Percentiles rank a stretch among this genome's conserved stretches.
These are phyloP conservation scores for Octomys mimax DNA, from an alignment of 2,797 vertebrate genomes.

Conservation along the genomic window DNA sequence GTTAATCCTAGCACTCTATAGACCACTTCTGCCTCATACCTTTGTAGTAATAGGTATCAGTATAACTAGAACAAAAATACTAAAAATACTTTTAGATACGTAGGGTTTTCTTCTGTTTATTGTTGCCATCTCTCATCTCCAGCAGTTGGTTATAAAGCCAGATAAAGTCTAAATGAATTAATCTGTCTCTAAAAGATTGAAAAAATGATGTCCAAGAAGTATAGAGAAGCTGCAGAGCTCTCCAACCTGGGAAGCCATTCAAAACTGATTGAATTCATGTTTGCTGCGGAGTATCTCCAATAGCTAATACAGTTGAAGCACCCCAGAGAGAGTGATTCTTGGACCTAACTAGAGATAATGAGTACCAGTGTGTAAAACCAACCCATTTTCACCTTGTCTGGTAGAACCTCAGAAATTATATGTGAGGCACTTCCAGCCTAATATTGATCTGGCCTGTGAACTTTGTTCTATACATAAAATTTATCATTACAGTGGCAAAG, in stretches of 20 bases:
- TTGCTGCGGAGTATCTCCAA: background rate
- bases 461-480: constrained; percentile 40
- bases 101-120: background rate
- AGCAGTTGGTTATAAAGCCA: background rate
- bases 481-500: background rate
- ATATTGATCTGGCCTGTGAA: constrained; percentile 14
- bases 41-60: background rate
- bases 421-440: background rate
- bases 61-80: background rate
- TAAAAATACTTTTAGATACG: background rate
- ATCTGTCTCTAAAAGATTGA: background rate
- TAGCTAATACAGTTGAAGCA: background rate
- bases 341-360: background rate
- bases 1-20: background rate
- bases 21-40: background rate
- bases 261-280: background rate
- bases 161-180: constrained; percentile 30
- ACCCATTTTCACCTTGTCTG: background rate
- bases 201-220: background rate
- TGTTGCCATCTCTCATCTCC: background rate
- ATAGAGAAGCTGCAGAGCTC: background rate
- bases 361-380: background rate
- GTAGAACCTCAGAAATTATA: background rate
- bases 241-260: background rate
- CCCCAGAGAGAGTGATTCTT: background rate